These are phyloP conservation scores for Oopsacas minuta DNA, from an alignment of 37 sponge, comb jelly and placozoan species.

Conservation along the genomic window DNA sequence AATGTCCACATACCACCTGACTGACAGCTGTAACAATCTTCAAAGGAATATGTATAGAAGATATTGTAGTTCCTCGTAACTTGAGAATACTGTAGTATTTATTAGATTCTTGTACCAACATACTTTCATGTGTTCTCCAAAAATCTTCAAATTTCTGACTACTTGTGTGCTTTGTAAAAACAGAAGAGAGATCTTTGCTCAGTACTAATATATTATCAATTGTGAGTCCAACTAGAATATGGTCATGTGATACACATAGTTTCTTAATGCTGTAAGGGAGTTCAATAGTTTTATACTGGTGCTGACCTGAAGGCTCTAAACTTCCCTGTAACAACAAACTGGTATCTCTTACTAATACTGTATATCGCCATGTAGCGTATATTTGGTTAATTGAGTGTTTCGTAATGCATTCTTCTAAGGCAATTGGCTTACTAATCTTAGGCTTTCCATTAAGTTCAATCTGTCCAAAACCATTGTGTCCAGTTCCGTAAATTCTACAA, in stretches of 20 bases:
- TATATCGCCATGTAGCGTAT: background rate
- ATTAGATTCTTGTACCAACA: background rate
- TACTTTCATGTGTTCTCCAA: background rate
- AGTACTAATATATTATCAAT: background rate
- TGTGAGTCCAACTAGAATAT: background rate
- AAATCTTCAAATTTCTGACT: background rate
- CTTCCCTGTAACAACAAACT: background rate
- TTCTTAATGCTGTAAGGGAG: background rate
- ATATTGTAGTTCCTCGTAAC: background rate
- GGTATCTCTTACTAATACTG: background rate
- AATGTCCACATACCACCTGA: background rate
- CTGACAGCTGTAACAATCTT: background rate
- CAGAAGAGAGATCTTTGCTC: background rate
- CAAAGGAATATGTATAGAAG: background rate
- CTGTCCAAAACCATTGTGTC: slow-evolving; percentile 2
- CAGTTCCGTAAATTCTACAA: background rate
- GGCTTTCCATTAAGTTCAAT: background rate
- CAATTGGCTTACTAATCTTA: background rate
- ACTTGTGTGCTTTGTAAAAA: background rate
- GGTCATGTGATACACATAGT: background rate
- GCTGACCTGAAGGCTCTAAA: background rate
- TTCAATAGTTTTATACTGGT: background rate
- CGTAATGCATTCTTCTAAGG: background rate
- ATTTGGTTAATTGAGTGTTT: background rate
- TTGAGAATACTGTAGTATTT: background rate